Conservation (phyloP, 2,113 vertebrate genomes). For the Mungos mungo region DNA sequence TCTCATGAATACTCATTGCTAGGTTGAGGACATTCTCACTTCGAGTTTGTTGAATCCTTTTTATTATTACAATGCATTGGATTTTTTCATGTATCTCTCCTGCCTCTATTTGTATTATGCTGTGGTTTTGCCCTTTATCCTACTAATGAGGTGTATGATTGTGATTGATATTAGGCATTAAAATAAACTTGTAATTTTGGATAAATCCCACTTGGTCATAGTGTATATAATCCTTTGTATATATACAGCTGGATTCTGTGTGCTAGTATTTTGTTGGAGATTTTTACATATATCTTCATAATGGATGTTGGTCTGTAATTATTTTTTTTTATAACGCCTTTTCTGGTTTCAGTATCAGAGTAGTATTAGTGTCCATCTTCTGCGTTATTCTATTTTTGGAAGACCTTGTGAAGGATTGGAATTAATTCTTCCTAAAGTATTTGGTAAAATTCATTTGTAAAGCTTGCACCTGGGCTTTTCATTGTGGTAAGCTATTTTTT, state of each 20-base stretch:
- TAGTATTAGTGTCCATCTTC: not conserved
- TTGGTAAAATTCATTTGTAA: not conserved
- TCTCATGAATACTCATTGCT: not conserved
- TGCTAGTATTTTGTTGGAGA: not conserved
- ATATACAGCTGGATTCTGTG: not conserved
- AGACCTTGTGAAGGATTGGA: not conserved
- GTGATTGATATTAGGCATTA: not conserved
- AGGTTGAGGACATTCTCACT: not conserved
- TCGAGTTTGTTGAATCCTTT: not conserved
- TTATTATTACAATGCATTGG: not conserved
- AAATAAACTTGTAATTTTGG: not conserved
- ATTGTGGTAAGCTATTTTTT: not conserved
- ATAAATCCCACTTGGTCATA: not conserved
- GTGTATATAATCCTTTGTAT: not conserved
- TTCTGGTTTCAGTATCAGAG: not conserved
- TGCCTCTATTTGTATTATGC: not conserved
- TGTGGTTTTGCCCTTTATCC: not conserved
- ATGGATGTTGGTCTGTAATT: not conserved
- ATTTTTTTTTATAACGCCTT: not conserved
- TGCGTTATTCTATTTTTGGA: not conserved
- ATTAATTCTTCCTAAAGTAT: not conserved
- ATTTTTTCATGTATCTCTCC: not conserved
- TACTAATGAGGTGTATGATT: not conserved
- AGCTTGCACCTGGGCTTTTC: not conserved
- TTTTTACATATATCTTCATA: not conserved